Evolutionary conservation across 2,113 vertebrate genomes (phyloP).

Genomic region (Tursiops truncatus): DNA sequence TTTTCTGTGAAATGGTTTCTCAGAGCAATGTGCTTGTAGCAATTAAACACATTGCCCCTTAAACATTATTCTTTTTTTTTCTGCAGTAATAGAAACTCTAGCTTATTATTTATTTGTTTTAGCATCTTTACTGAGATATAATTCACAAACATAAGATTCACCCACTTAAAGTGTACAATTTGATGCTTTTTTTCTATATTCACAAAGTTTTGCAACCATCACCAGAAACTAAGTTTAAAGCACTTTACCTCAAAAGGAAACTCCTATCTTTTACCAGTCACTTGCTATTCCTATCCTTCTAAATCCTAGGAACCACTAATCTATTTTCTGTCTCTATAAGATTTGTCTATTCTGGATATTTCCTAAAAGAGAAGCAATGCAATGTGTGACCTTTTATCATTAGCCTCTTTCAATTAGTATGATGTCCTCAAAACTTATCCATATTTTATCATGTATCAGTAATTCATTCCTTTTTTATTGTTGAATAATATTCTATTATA

Average conservation of each 20-base stretch:
- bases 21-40: not conserved
- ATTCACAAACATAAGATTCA: not conserved
- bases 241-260: not conserved
- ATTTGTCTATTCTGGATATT: not conserved
- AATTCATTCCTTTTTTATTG: not conserved
- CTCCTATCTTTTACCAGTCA: not conserved
- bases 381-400: not conserved
- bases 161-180: not conserved
- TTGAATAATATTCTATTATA: not conserved
- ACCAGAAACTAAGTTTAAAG: not conserved
- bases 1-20: not conserved
- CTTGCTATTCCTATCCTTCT: not conserved
- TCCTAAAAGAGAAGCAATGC: not conserved
- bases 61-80: not conserved
- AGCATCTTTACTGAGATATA: not conserved
- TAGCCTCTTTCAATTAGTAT: not conserved
- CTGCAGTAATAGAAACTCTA: not conserved
- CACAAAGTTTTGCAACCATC: not conserved
- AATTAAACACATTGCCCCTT: not conserved
- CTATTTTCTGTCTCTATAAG: not conserved
- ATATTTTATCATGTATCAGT: not conserved
- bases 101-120: not conserved
- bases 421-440: not conserved
- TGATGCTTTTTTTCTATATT: not conserved
- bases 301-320: not conserved